Conservation (phyloP, 2,113 vertebrate species). For the mouse (Mus musculus) region DNA sequence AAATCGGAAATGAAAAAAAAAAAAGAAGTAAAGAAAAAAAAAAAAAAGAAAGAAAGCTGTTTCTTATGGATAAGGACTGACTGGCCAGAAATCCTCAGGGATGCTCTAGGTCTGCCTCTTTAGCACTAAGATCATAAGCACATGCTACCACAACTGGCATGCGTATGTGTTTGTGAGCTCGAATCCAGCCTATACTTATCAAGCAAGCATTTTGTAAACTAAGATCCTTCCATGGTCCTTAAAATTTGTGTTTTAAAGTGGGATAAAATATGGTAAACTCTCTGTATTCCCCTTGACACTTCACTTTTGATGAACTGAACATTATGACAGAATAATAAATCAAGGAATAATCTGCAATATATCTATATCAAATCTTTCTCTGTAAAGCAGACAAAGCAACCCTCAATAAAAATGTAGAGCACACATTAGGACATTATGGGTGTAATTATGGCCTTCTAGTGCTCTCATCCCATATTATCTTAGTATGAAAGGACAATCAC, state of each 20-base stretch:
- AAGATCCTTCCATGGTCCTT: background rate
- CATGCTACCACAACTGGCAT: no score
- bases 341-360: background rate
- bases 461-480: rapidly evolving
- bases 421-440: background rate
- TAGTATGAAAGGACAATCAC: background rate
- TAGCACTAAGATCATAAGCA: background rate
- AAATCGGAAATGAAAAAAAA: no score
- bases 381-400: background rate
- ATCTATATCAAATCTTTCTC: conserved; percentile 12
- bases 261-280: conserved; percentile 4
- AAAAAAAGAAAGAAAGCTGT: background rate
- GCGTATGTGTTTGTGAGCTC: background rate
- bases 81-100: background rate
- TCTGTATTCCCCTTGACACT: background rate
- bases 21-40: no score
- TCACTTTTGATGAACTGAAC: background rate
- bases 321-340: background rate
- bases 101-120: background rate
- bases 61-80: background rate
- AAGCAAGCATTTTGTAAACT: background rate
- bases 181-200: background rate
- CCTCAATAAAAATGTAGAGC: background rate
- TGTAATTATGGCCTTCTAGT: background rate
- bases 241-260: conserved; percentile 33